Evolutionary conservation across 2,888 invertebrate species (phyloP).

Genomic region (Shargacucullia verbasci): DNA sequence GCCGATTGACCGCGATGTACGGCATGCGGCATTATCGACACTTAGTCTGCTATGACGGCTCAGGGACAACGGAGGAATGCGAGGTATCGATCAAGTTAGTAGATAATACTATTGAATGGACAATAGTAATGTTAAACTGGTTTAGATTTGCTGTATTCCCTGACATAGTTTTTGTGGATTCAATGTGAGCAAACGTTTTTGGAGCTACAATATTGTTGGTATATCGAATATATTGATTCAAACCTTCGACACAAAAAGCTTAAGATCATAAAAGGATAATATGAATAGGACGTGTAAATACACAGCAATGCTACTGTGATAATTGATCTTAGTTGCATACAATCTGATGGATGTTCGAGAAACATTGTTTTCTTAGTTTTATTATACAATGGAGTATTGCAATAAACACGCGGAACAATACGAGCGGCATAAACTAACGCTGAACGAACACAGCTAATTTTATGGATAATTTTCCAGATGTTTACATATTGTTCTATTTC

Average conservation of each 20-base stretch:
- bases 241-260: too few relatives aligned
- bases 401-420: constrained; percentile 9
- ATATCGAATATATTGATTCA: neutral
- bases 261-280: too few relatives aligned
- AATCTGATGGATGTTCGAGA: neutral
- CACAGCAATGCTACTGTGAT: too few relatives aligned
- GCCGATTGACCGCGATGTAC: constrained; percentile 46
- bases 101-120: constrained; percentile 28
- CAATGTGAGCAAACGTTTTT: constrained; percentile 20
- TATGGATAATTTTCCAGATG: constrained; percentile 19
- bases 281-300: too few relatives aligned
- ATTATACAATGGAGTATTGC: neutral
- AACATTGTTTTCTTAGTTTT: neutral
- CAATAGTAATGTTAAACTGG: constrained; percentile 43
- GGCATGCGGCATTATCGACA: constrained; percentile 22
- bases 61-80: constrained; percentile 48
- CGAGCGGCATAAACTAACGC: constrained; percentile 4
- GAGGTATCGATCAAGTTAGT: constrained; percentile 27
- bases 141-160: constrained; percentile 29
- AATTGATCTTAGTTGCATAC: too few relatives aligned
- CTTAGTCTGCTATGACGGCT: constrained; percentile 49
- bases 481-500: constrained; percentile 13
- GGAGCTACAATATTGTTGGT: constrained; percentile 18
- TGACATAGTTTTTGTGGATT: constrained; percentile 29
- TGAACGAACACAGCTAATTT: neutral